Base-by-base conservation (phyloP, 1,140 invertebrate genomes). In the Procambarus clarkii region DNA sequence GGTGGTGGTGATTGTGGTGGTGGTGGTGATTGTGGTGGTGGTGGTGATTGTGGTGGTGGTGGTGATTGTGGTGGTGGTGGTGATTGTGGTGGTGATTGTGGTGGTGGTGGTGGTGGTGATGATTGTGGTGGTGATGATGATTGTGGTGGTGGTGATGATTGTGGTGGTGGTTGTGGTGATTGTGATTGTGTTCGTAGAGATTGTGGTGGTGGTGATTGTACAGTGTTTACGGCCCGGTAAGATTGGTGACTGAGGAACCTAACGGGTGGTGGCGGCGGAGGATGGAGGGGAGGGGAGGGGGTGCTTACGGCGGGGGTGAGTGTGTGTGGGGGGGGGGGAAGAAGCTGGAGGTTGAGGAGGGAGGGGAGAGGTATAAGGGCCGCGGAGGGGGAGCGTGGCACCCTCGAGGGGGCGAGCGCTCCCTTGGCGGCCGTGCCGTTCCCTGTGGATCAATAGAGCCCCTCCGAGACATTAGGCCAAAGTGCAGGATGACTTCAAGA, bases 401-500 rank as follows among this genome's bases (percentile, higher is more conserved):
- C 82, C 82, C 88, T 91, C 88, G 48, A 79, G 88, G 88, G 88
- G 88, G 88, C 81, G 8, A 84, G 74, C 34, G 88, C 88, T 91
- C 88, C 88, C 88, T 71, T 84, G 76, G 58, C 88, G 79, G 45
- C 83, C 54, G 69, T 85, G 81, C 79, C 82, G 88, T 91, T 91
- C 88, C 88, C 88, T 60, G 88, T 79, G 88, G 88, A 91, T 91
- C 88, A 91, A 91, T 91, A 91, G 88, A 60, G 82, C 64, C 79
- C 88, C 88, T 91, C 88, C 74, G 86, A 91, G 88, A 91, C 88
- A 91, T 91, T 91, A 91, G 88, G 77, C 80, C 88, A 85, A 91
- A 91, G 81, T 85, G 88, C 88, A 91, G 88, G 88, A 91, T 91
- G 88, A 84, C 88, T 91, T 82, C 88, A 91, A 85, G 88, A 91